phyloP scores from a whole-genome alignment of 1,140 invertebrate species.

The Muscidifurax raptorellus region DNA sequence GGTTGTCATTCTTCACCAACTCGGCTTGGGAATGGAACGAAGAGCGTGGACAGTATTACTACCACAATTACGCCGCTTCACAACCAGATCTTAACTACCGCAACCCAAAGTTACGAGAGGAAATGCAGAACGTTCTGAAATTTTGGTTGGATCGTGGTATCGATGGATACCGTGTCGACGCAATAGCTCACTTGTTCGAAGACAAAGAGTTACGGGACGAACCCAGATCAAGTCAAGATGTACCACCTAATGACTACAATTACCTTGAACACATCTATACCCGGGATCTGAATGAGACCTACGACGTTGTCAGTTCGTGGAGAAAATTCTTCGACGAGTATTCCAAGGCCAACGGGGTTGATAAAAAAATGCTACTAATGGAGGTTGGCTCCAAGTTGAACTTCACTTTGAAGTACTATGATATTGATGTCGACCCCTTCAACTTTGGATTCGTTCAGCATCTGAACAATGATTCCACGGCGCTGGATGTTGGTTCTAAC shows the following conservation, averaged over 20 bases:
- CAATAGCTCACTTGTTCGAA: slow-evolving; percentile 78
- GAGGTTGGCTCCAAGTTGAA: slow-evolving; percentile 84
- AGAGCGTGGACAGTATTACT: slow-evolving; percentile 77
- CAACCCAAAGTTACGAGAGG: slow-evolving; percentile 76
- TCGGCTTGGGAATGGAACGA: slow-evolving; percentile 78
- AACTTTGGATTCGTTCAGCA: slow-evolving; percentile 76
- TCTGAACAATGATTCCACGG: slow-evolving; percentile 69
- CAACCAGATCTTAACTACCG: slow-evolving; percentile 85
- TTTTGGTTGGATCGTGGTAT: slow-evolving; percentile 83
- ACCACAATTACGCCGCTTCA: slow-evolving; percentile 78
- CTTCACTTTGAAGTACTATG: slow-evolving; percentile 77
- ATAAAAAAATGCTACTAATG: slow-evolving; percentile 83
- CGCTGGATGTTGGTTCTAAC: slow-evolving; percentile 69
- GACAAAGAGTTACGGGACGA: slow-evolving; percentile 76
- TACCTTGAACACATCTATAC: slow-evolving; percentile 81
- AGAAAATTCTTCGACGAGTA: not conserved
- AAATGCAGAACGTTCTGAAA: slow-evolving; percentile 77
- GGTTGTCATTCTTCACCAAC: slow-evolving; percentile 68
- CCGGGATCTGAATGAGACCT: slow-evolving; percentile 78
- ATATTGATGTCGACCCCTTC: slow-evolving; percentile 79
- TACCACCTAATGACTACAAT: slow-evolving; percentile 76
- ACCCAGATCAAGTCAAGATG: slow-evolving; percentile 69
- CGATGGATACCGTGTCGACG: slow-evolving; percentile 83
- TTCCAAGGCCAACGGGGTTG: slow-evolving; percentile 81
- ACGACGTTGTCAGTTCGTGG: slow-evolving; percentile 50